A percentile compares a stretch with the other conserved stretches of the same genome.
Conservation (phyloP, 1,140 invertebrate genomes). For the Philotrypesis tridentata region DNA sequence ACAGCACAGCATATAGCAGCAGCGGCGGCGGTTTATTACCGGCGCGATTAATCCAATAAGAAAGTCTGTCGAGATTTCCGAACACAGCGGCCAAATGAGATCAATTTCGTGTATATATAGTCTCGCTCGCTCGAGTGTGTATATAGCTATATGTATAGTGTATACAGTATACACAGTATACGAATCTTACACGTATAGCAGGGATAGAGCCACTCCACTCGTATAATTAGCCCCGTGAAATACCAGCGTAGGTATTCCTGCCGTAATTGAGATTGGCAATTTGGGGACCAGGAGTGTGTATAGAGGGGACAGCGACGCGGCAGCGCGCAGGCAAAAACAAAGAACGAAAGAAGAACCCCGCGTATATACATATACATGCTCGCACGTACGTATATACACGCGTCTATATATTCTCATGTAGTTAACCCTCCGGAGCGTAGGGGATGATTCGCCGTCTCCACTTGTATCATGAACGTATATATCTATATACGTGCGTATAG, state of each 20-base stretch:
- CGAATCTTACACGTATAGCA: background rate
- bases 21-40: background rate
- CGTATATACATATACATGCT: no score
- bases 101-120: conserved; percentile 7
- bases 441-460: background rate
- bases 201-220: background rate
- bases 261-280: conserved; percentile 54
- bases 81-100: conserved; percentile 19
- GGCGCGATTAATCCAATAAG: conserved; percentile 33
- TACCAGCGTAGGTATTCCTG: conserved; percentile 14
- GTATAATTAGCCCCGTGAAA: conserved; percentile 43
- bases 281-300: background rate
- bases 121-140: no score
- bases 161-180: background rate
- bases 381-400: background rate
- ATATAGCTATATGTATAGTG: no score
- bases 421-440: background rate
- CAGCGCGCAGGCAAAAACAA: background rate
- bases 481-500: background rate
- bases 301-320: background rate
- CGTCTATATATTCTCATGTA: background rate
- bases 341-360: conserved; percentile 12
- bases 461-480: background rate
- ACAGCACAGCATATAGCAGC: no score
- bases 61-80: background rate